These are phyloP conservation scores for Epizoanthus rinbou DNA, from an alignment of 92 coral and sea anemone genomes.

Conservation along the genomic window DNA sequence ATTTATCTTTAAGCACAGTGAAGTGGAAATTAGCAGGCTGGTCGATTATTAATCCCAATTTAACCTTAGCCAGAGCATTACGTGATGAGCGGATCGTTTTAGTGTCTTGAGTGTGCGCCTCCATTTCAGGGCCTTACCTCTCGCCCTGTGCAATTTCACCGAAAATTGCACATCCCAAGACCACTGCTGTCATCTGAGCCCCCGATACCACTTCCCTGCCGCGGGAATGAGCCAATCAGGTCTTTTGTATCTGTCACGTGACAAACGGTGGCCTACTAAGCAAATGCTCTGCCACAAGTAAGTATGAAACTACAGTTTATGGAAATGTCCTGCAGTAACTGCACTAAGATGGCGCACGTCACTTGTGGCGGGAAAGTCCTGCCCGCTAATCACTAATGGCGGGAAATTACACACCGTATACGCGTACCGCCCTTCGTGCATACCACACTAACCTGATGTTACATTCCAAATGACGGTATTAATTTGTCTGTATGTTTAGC, in stretches of 20 bases:
- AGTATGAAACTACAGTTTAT: slow-evolving; percentile 38
- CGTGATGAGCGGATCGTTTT: slow-evolving; percentile 24
- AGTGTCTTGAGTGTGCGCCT: slow-evolving; percentile 30
- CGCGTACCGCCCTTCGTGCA: too few relatives aligned
- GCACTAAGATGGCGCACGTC: slow-evolving; percentile 27
- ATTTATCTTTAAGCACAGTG: slow-evolving; percentile 42
- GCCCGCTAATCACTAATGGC: slow-evolving; percentile 48
- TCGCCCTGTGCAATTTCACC: slow-evolving; percentile 73
- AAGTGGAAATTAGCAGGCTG: slow-evolving; percentile 49
- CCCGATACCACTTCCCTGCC: slow-evolving; percentile 99
- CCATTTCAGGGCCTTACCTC: slow-evolving; percentile 84
- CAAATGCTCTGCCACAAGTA: slow-evolving; percentile 42
- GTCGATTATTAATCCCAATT: slow-evolving; percentile 33
- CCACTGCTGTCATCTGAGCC: slow-evolving; percentile 95
- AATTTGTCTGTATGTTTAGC: neutral
- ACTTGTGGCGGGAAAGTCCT: slow-evolving; percentile 59
- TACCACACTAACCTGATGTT: neutral
- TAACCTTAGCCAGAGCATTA: slow-evolving; percentile 47
- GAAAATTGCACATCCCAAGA: slow-evolving; percentile 66
- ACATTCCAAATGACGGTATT: neutral
- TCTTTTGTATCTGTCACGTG: slow-evolving; percentile 96
- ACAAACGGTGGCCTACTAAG: slow-evolving; percentile 88
- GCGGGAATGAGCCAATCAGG: slow-evolving; percentile 97
- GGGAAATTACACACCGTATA: slow-evolving; percentile 15
- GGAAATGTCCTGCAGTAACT: slow-evolving; percentile 18